These are phyloP conservation scores for Chromobotia macracanthus DNA, from an alignment of 2,797 vertebrate genomes.

Conservation along the genomic window DNA sequence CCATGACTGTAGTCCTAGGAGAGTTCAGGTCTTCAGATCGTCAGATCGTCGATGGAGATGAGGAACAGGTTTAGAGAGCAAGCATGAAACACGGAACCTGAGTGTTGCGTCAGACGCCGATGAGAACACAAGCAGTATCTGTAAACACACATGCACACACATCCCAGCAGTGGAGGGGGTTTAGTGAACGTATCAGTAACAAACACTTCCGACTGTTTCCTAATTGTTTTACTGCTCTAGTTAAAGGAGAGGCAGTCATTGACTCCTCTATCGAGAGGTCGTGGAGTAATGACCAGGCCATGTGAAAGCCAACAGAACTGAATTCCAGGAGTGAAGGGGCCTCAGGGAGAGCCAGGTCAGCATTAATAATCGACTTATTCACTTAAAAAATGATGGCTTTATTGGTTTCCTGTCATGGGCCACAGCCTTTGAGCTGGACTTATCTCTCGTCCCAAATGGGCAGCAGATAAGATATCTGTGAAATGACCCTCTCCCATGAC, in stretches of 20 bases:
- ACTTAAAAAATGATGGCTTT: constrained; percentile 65
- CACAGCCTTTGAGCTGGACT: constrained; percentile 59
- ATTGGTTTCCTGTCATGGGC: constrained; percentile 69
- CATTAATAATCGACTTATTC: constrained; percentile 65
- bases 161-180: background rate
- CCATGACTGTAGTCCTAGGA: background rate
- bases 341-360: constrained; percentile 57
- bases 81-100: background rate
- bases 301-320: constrained; percentile 45
- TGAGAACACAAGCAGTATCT: background rate
- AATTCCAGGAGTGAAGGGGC: constrained; percentile 36
- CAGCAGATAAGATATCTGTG: constrained; percentile 69
- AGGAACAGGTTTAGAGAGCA: background rate
- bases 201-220: constrained; percentile 21
- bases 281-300: constrained; percentile 30
- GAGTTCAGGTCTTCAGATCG: background rate
- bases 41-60: constrained; percentile 5
- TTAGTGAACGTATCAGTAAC: constrained; percentile 24
- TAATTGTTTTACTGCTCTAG: constrained; percentile 48
- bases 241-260: constrained; percentile 21
- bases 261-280: constrained; percentile 40
- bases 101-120: background rate
- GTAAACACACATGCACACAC: constrained; percentile 8
- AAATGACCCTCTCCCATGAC: constrained; percentile 45
- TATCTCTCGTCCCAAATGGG: constrained; percentile 33